Evolutionary conservation across 2,888 invertebrate species (phyloP), one percentile per base, ranked within the genome.

Genomic region (Eudasyphora cyanicolor): DNA sequence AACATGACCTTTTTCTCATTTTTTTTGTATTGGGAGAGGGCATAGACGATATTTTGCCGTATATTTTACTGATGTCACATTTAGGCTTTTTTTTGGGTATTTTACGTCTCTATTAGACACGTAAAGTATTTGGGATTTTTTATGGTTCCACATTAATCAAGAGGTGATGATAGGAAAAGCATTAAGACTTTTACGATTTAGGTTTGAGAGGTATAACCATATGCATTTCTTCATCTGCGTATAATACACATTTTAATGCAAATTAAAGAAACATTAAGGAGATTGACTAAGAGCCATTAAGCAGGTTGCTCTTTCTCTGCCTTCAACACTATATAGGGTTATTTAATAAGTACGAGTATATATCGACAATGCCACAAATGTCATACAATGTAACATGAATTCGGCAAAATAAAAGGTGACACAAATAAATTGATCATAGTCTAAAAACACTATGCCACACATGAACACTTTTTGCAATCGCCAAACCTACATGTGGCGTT

Each of bases 121-220:
- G n/a, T 27, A 3, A 5, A 51, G 21, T 71, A 32, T 60, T 38
- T 57, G 35, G 8, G 27, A 49, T 29, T 75, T 32, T 75, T 49
- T 75, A 60, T 60, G 27, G 5, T 14, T 21, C 14, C 7, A 42
- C 54, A 75, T 75, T 71, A 78, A 75, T 75, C 62, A 77, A 29
- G 1, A 71, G 35, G 35, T 75, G 71, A 75, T 75, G 75, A 75
- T 78, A 21, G 17, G 10, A 64, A 82, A 75, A 54, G 62, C 70
- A 71, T 77, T 70, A 71, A 69, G 62, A 60, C 32, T 42, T 70
- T 70, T 51, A 70, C 38, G 74, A 32, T 62, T 62, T 42, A 32
- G 71, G 19, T 38, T 69, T 35, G 1, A n/a, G 14, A n/a, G 24
- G 24, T 73, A 71, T 29, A 62, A 45, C n/a, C 70, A 35, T n/a